A percentile compares a stretch with the other conserved stretches of the same genome.
Conservation (phyloP, 2,797 vertebrate genomes). For the Pangasius mekongensis region DNA sequence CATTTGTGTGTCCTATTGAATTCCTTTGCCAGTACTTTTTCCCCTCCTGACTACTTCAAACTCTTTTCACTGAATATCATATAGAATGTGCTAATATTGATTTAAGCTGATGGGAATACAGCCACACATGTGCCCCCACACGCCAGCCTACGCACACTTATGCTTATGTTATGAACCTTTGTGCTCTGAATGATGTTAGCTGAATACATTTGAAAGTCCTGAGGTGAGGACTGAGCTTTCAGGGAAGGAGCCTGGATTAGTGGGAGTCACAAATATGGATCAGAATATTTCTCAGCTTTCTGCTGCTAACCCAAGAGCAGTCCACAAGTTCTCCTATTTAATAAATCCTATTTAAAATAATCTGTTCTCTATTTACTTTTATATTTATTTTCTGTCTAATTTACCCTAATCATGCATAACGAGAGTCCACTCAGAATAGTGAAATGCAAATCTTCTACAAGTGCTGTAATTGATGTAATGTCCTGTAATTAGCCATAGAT, state of each 20-base stretch:
- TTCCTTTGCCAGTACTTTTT: neutral
- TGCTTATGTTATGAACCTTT: neutral
- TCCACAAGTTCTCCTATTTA: neutral
- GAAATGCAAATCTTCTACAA: slow-evolving; percentile 17
- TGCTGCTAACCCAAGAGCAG: neutral
- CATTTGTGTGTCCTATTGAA: neutral
- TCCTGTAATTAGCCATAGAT: slow-evolving; percentile 34
- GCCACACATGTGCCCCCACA: neutral
- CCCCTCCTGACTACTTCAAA: neutral
- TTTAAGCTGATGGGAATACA: slow-evolving; percentile 1
- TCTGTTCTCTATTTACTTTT: neutral
- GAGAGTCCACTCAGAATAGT: neutral
- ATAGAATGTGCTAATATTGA: slow-evolving; percentile 27
- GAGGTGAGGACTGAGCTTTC: neutral
- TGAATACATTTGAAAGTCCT: slow-evolving; percentile 7
- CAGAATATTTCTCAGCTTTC: neutral
- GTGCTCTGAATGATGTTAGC: neutral
- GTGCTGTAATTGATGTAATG: slow-evolving; percentile 15
- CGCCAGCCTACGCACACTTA: neutral
- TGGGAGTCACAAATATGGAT: neutral
- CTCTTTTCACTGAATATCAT: neutral
- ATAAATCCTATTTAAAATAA: neutral
- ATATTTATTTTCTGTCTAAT: neutral
- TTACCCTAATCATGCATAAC: slow-evolving; percentile 1
- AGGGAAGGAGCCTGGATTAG: neutral